Base-by-base conservation (phyloP, 2,888 invertebrate genomes). In the Pterobdella sp. region DNA sequence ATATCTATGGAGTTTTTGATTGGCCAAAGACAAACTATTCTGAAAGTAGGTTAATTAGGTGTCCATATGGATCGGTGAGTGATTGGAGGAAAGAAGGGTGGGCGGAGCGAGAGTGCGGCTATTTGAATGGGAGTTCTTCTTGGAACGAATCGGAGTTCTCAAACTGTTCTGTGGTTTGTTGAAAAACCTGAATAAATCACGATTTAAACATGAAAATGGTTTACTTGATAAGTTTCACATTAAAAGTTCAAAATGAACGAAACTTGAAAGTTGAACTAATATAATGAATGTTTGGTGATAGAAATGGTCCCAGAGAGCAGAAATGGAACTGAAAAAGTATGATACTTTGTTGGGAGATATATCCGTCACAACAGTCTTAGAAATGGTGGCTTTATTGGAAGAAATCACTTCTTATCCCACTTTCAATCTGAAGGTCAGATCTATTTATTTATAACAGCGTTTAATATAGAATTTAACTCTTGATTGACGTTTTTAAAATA, bases 21-120 rank as follows among this genome's bases (percentile, higher is more conserved):
- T 71, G 71, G 71, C 71, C 63, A 34, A 29, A 34, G 1, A 71
- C 71, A 18, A 71, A 56, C 71, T 63, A 71, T 22, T 71, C 71
- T 1, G n/a, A 56, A 3, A 34, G 18, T 7, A 34, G 32, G 4
- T 63, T 52, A n/a, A 18, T 63, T 1, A 7, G 1, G 14, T 71
- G 71, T 34, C 60, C 60, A 4, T 71, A 71, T 31, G 63, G 63
- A 10, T 26, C 29, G 29, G 1, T 31, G 0, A 18, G 1, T 36
- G 52, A 63, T 35, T 71, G 71, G 71, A 56, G 37, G 63, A 34
- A 34, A 14, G 26, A 7, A 1, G 60, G 35, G 2, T 0, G 14
- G 22, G 71, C 63, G 36, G 32, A n/a, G 26, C 60, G 71, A 31
- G 29, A 10, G 2, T 71, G 71, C 26, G 34, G n/a, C 18, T 63